Conservation (phyloP, 2,888 invertebrate species). For the Ennomos erosarius region DNA sequence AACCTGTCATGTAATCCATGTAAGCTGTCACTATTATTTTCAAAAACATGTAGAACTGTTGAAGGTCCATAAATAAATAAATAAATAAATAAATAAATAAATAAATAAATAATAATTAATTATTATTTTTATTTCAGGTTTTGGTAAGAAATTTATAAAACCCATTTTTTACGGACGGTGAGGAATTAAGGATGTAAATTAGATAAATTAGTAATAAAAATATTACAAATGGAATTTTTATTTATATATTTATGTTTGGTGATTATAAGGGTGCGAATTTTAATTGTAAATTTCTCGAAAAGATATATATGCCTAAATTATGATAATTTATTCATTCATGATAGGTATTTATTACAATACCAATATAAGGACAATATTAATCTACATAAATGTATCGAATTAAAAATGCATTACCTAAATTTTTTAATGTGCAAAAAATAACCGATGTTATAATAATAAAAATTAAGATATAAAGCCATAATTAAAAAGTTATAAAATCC, state of each 20-base stretch:
- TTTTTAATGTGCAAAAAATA: background rate
- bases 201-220: background rate
- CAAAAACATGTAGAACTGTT: too few relatives aligned
- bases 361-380: slow-evolving; percentile 1
- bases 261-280: slow-evolving; percentile 31
- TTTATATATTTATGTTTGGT: slow-evolving; percentile 37
- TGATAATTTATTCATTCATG: slow-evolving; percentile 42
- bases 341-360: slow-evolving; percentile 16
- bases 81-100: too few relatives aligned
- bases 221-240: slow-evolving; percentile 36
- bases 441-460: background rate
- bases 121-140: background rate
- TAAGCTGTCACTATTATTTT: too few relatives aligned
- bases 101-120: background rate
- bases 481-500: too few relatives aligned
- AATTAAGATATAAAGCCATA: background rate
- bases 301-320: slow-evolving; percentile 64
- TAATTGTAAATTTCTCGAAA: slow-evolving; percentile 73
- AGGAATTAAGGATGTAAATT: slow-evolving; percentile 44
- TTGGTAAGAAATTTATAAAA: slow-evolving; percentile 27
- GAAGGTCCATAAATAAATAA: too few relatives aligned
- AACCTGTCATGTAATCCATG: too few relatives aligned
- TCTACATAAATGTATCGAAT: background rate
- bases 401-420: background rate
- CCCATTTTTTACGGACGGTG: slow-evolving; percentile 60